These are phyloP conservation scores for Pogonomyrmex barbatus DNA, from an alignment of 1,140 invertebrate species.

Conservation along the genomic window DNA sequence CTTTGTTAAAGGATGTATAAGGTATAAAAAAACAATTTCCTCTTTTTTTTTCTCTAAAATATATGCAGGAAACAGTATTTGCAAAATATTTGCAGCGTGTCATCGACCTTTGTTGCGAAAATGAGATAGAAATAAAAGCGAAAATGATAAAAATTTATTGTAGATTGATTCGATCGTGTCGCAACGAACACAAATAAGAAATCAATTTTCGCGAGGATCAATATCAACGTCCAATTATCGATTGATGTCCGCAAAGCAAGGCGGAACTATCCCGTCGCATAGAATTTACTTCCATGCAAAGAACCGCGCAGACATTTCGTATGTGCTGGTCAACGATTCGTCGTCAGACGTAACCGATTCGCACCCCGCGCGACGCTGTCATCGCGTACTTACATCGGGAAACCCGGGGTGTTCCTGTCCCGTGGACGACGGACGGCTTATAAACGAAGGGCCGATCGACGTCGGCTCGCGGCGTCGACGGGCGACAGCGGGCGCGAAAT, in stretches of 20 bases:
- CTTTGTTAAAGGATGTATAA: not conserved
- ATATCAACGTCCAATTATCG: slow-evolving; percentile 33
- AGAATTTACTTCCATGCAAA: not conserved
- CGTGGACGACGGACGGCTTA: slow-evolving; percentile 53
- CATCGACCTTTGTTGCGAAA: not conserved
- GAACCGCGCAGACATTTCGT: not conserved
- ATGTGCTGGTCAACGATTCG: too few relatives aligned
- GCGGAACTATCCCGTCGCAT: not conserved
- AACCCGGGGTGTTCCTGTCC: slow-evolving; percentile 24
- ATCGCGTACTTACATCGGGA: slow-evolving; percentile 75
- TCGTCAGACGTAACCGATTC: not conserved
- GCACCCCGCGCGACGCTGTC: slow-evolving; percentile 2
- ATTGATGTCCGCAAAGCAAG: not conserved
- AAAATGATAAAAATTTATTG: not conserved
- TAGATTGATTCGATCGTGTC: not conserved
- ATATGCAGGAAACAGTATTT: not conserved
- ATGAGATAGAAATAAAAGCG: not conserved
- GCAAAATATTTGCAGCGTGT: too few relatives aligned
- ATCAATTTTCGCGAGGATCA: slow-evolving; percentile 26
- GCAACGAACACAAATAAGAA: not conserved
- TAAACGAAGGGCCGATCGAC: slow-evolving; percentile 60
- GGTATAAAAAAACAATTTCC: not conserved
- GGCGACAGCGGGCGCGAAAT: slow-evolving; percentile 27
- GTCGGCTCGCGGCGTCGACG: not conserved
- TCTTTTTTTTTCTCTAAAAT: not conserved